Conservation (phyloP, 2,797 vertebrate genomes). For the Netta rufina region DNA sequence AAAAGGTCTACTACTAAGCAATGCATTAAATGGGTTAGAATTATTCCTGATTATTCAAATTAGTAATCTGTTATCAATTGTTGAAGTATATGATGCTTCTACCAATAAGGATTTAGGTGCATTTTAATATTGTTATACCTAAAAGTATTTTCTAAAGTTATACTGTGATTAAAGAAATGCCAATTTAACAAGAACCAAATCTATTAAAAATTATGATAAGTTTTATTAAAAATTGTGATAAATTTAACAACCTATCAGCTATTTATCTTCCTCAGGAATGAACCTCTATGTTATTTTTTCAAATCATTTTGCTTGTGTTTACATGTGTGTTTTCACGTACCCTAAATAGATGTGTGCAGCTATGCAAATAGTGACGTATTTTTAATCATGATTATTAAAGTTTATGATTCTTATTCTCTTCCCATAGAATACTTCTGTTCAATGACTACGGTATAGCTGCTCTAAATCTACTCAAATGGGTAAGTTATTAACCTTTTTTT, state of each 20-base stretch:
- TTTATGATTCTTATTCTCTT: background rate
- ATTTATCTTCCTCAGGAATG: background rate
- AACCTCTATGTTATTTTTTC: background rate
- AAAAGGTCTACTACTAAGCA: constrained; percentile 37
- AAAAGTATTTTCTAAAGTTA: background rate
- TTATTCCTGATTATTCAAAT: constrained; percentile 49
- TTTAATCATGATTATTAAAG: background rate
- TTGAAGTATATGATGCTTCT: background rate
- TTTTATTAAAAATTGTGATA: background rate
- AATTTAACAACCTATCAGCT: background rate
- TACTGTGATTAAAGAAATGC: background rate
- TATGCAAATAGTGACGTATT: background rate
- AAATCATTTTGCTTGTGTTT: background rate
- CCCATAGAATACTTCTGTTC: background rate
- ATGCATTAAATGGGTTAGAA: constrained; percentile 40
- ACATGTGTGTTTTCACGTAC: background rate
- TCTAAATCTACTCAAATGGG: background rate
- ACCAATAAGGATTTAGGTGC: background rate
- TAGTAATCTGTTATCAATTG: background rate
- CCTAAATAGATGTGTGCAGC: background rate
- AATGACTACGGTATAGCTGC: background rate
- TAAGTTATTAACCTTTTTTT: background rate
- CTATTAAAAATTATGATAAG: background rate
- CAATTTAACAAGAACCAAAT: background rate
- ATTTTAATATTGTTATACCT: background rate